Percentiles rank a stretch among this genome's conserved stretches.
Evolutionary conservation across 2,113 vertebrate genomes (phyloP).

Genomic region (Microtus richardsoni): DNA sequence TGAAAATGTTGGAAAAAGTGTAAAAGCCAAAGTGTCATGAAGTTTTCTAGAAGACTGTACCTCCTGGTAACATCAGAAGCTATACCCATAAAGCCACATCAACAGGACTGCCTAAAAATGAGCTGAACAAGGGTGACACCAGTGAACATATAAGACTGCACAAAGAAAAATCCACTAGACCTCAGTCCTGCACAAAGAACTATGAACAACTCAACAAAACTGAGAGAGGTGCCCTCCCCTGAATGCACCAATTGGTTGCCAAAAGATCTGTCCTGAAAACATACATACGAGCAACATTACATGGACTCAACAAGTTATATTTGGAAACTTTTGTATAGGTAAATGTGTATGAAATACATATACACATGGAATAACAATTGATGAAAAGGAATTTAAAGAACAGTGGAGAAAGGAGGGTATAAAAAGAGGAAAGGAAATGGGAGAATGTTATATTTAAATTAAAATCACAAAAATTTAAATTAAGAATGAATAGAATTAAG

Average conservation of each 20-base stretch:
- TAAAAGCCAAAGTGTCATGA: background rate
- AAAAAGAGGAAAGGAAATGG: background rate
- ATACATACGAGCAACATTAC: background rate
- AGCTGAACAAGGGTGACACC: background rate
- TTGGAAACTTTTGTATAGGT: background rate
- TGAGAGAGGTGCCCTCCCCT: background rate
- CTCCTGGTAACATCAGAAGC: background rate
- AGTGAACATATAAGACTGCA: background rate
- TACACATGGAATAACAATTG: background rate
- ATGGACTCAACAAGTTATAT: background rate
- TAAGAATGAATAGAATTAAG: background rate
- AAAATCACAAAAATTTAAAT: background rate
- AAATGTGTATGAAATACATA: background rate
- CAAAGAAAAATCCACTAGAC: background rate
- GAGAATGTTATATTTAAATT: background rate
- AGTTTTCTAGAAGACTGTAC: background rate
- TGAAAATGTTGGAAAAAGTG: background rate
- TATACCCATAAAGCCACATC: background rate
- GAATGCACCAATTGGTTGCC: background rate
- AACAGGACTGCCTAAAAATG: background rate
- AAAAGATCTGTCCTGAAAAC: background rate
- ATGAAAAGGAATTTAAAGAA: background rate
- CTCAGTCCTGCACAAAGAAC: background rate
- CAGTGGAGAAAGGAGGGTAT: background rate
- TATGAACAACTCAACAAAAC: background rate